Conservation (phyloP, 2,797 vertebrate species). For the Tolypeutes matacus region DNA sequence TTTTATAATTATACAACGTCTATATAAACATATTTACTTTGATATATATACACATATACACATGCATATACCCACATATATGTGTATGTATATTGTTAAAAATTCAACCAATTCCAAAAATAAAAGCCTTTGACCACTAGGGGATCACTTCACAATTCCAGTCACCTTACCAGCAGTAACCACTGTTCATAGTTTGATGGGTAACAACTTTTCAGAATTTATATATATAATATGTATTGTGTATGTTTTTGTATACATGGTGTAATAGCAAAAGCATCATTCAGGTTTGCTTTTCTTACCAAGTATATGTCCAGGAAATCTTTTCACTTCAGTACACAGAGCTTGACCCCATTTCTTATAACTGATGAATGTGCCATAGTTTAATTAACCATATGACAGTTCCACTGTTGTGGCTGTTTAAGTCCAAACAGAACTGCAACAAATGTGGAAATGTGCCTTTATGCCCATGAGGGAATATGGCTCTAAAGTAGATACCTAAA, state of each 20-base stretch:
- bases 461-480: background rate
- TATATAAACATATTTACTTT: background rate
- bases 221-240: background rate
- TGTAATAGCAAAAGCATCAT: background rate
- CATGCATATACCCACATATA: background rate
- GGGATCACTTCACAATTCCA: background rate
- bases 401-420: background rate
- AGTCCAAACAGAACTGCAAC: background rate
- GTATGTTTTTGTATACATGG: background rate
- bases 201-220: background rate
- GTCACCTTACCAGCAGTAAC: background rate
- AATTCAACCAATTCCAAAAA: slow-evolving; percentile 4
- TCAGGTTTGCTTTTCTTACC: background rate
- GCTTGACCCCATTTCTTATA: slow-evolving; percentile 36
- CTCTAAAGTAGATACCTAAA: background rate
- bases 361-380: background rate
- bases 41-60: background rate
- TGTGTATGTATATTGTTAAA: background rate
- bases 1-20: background rate
- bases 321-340: background rate
- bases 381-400: background rate
- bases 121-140: background rate
- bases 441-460: background rate
- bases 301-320: background rate
- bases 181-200: background rate